phyloP scores from a whole-genome alignment of 2,113 vertebrate species.

The Rattus rattus region DNA sequence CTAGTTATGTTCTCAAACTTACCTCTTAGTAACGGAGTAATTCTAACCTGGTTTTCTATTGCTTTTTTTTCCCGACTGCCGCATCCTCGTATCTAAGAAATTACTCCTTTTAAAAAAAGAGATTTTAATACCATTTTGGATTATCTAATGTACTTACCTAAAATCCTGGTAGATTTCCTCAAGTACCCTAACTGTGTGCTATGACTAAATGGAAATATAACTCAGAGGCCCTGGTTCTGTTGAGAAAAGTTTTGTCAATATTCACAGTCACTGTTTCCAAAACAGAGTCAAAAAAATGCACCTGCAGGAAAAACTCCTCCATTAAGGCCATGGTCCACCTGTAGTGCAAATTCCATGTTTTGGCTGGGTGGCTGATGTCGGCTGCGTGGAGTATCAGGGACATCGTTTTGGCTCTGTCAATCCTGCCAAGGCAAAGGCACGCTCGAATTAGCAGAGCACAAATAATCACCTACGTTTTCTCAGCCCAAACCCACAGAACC shows the following conservation, averaged over 20 bases:
- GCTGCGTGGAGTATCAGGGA: conserved; percentile 96
- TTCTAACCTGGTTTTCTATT: neutral
- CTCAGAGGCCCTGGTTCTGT: neutral
- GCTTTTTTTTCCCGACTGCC: neutral
- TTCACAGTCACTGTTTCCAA: neutral
- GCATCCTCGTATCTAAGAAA: neutral
- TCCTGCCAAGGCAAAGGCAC: conserved; percentile 89
- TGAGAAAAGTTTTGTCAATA: neutral
- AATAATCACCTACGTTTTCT: conserved; percentile 38
- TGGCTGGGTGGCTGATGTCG: conserved; percentile 98
- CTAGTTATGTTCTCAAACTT: neutral
- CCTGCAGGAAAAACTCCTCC: conserved; percentile 98
- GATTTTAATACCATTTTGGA: neutral
- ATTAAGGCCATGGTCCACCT: conserved; percentile 95
- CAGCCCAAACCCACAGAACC: neutral
- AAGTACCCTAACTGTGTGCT: neutral
- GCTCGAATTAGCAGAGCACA: conserved; percentile 79
- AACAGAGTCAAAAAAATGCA: conserved; percentile 81
- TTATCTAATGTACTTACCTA: neutral
- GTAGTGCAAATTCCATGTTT: conserved; percentile 94
- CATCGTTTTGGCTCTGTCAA: conserved; percentile 96
- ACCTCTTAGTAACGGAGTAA: neutral
- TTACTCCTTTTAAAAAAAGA: neutral
- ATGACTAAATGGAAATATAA: neutral
- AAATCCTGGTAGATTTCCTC: neutral